A percentile compares a stretch with the other conserved stretches of the same genome.
Conservation (phyloP, 2,113 vertebrate species). For the Phaethornis superciliosus region DNA sequence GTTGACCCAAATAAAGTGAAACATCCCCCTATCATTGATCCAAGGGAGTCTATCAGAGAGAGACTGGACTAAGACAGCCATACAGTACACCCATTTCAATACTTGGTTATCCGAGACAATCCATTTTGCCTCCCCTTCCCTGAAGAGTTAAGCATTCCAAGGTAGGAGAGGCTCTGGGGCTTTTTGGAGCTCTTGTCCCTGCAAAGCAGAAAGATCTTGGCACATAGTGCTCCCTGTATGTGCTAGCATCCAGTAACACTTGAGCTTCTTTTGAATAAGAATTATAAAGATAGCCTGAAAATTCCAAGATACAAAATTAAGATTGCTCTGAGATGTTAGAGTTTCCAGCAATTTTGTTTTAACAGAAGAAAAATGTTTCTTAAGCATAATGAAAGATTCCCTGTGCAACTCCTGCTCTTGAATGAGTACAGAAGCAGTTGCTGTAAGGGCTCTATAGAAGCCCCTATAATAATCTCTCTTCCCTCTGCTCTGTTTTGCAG, state of each 20-base stretch:
- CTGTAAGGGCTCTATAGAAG: neutral
- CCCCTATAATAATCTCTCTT: neutral
- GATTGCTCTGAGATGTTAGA: neutral
- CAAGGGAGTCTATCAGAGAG: neutral
- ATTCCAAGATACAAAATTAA: neutral
- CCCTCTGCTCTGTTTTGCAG: neutral
- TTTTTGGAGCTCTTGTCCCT: neutral
- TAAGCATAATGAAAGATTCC: neutral
- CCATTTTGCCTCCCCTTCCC: neutral
- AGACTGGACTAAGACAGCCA: neutral
- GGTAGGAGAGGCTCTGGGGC: neutral
- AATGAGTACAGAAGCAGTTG: neutral
- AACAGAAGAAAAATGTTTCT: neutral
- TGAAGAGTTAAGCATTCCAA: neutral
- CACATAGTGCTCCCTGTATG: neutral
- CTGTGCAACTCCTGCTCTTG: neutral
- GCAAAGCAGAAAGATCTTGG: neutral
- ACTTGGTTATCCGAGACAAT: neutral
- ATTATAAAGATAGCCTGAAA: neutral
- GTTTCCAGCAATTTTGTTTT: neutral
- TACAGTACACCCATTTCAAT: neutral
- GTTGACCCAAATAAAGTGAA: neutral
- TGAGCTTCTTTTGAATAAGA: neutral
- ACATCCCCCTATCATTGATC: neutral
- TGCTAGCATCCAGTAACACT: neutral